These are phyloP conservation scores for Cinclus cinclus DNA, from an alignment of 2,113 vertebrate genomes.

Conservation along the genomic window DNA sequence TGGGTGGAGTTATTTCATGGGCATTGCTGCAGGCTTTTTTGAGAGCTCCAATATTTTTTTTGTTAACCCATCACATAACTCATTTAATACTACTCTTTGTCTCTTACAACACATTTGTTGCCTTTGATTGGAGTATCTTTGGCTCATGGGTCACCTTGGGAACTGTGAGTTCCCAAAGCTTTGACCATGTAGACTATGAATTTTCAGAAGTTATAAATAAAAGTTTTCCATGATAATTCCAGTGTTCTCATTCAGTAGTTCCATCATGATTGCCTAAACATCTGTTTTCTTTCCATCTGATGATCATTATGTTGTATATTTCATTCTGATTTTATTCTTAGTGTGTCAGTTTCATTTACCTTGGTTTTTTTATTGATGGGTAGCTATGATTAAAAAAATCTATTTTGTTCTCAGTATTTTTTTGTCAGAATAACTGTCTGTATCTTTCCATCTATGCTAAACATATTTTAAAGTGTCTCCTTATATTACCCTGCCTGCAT, in stretches of 20 bases:
- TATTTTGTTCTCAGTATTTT: constrained; percentile 39
- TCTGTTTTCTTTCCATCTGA: neutral
- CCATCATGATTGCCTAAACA: neutral
- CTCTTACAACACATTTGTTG: neutral
- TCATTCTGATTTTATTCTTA: neutral
- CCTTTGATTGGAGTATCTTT: neutral
- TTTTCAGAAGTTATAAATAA: neutral
- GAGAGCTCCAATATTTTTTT: neutral
- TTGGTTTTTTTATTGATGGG: constrained; percentile 4
- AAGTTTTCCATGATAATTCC: neutral
- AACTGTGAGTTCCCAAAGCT: neutral
- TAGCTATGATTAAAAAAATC: neutral
- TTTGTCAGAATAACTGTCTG: constrained; percentile 19
- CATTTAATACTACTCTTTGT: neutral
- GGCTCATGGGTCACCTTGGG: neutral
- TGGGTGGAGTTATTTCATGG: neutral
- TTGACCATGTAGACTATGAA: neutral
- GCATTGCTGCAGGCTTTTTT: neutral
- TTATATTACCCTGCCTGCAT: neutral
- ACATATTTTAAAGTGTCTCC: neutral
- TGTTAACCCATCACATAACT: neutral
- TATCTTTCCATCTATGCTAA: constrained; percentile 6
- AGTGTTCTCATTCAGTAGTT: neutral
- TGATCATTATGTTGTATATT: neutral
- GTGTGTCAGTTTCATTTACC: neutral